phyloP scores from a whole-genome alignment of 2,888 invertebrate genomes.

The Phoenoteleia sp. region DNA sequence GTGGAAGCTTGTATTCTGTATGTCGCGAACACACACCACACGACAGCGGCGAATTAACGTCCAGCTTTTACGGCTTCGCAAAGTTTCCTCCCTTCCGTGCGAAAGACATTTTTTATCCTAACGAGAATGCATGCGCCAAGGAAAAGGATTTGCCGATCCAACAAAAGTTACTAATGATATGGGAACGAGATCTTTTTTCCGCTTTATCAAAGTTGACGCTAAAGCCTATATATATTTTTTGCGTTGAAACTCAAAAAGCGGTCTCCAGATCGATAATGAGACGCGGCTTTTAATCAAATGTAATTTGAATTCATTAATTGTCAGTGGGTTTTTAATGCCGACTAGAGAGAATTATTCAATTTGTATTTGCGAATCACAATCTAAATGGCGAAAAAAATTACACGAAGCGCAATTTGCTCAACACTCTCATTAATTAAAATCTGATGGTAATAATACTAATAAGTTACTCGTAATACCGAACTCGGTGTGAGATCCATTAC shows the following conservation, averaged over 20 bases:
- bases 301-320: too few species aligned
- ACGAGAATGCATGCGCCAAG: constrained; percentile 60
- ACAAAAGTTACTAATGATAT: constrained; percentile 65
- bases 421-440: too few species aligned
- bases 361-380: too few species aligned
- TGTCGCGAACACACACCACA: constrained; percentile 54
- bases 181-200: constrained; percentile 19
- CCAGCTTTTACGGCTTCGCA: constrained; percentile 68
- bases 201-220: constrained; percentile 35
- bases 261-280: background rate
- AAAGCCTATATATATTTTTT: constrained; percentile 3
- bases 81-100: constrained; percentile 54
- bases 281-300: too few species aligned
- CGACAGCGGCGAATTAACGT: constrained; percentile 59
- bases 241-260: constrained; percentile 17
- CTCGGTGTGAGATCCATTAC: too few species aligned
- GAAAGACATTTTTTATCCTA: constrained; percentile 65
- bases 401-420: too few species aligned
- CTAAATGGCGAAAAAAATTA: too few species aligned
- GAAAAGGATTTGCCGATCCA: constrained; percentile 58
- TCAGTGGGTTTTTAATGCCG: too few species aligned
- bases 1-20: constrained; percentile 43
- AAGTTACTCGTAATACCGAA: too few species aligned
- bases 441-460: too few species aligned
- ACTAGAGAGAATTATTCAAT: too few species aligned